Evolutionary conservation across 2,888 invertebrate species (phyloP), one percentile per base, ranked within the genome.

Genomic region (Amiota communis): DNA sequence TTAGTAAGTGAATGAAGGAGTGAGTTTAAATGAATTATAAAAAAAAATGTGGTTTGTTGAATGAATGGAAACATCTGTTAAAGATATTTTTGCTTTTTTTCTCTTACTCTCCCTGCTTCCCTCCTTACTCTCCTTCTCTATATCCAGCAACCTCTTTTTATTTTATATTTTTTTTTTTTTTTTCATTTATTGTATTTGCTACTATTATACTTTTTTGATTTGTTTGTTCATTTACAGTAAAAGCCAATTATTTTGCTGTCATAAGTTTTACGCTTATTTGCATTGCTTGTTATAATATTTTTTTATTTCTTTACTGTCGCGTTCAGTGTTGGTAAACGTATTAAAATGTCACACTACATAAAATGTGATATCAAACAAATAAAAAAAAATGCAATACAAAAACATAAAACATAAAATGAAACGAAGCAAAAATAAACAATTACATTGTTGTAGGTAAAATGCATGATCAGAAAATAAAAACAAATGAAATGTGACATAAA

Each of bases 221-320:
- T 15, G 49, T 48, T 47, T n/a, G n/a, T 20, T 49, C 11, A 17
- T 48, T 36, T 17, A 48, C 12, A 49, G 11, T 23, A 49, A 74
- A 76, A 78, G 75, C 72, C 73, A 76, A 76, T 75, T 76, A 78
- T 70, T 73, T 70, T 70, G 68, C 70, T 77, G 75, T 78, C 75
- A 75, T 74, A 70, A 74, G 36, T 69, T 65, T 63, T 47, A 13
- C 46, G 49, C 63, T 53, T 53, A n/a, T 53, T 23, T 63, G 23
- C 74, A 49, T 64, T 70, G 75, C 78, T 79, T 78, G 76, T 67
- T 63, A 75, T 80, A 76, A 78, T 82, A 82, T 82, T 81, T 84
- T 82, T 78, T 74, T 70, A 70, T 71, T 63, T 72, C 77, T 82
- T 76, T 71, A 48, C 17, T 10, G 56, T 17, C n/a, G 68, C 49